A percentile compares a stretch with the other conserved stretches of the same genome.
phyloP scores from a whole-genome alignment of 2,888 invertebrate species.

The Cartodere bifasciata region DNA sequence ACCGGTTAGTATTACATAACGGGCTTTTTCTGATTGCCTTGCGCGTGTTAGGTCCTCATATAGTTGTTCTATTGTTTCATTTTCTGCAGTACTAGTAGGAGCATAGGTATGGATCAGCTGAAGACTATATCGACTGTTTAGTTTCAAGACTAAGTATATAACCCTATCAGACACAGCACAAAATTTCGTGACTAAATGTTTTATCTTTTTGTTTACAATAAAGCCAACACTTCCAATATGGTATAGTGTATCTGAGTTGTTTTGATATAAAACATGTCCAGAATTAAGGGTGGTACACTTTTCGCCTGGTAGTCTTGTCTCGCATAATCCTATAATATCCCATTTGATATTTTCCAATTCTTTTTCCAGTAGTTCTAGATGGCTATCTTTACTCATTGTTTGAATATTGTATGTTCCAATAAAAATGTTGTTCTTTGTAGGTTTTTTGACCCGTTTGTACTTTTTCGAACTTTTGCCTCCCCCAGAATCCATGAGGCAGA shows the following conservation, averaged over 20 bases:
- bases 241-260: slow-evolving; percentile 3
- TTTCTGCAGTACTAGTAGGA: slow-evolving; percentile 7
- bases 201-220: slow-evolving; percentile 6
- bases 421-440: slow-evolving; percentile 4
- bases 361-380: slow-evolving; percentile 8
- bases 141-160: slow-evolving; percentile 3
- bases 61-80: slow-evolving; percentile 9
- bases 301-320: slow-evolving; percentile 8
- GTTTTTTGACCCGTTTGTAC: slow-evolving; percentile 3
- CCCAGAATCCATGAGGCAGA: slow-evolving; percentile 10
- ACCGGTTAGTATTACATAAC: slow-evolving; percentile 7
- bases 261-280: slow-evolving; percentile 7
- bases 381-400: slow-evolving; percentile 7
- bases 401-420: slow-evolving; percentile 8
- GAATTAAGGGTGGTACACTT: slow-evolving; percentile 6
- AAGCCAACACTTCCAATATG: slow-evolving; percentile 7
- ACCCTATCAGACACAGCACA: slow-evolving; percentile 5
- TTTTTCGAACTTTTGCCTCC: slow-evolving; percentile 11
- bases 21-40: slow-evolving; percentile 4
- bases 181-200: slow-evolving; percentile 4
- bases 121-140: slow-evolving; percentile 5
- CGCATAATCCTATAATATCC: slow-evolving; percentile 9
- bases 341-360: slow-evolving; percentile 10
- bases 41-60: slow-evolving; percentile 10
- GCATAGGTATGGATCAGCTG: slow-evolving; percentile 8